Evolutionary conservation across 2,888 invertebrate genomes (phyloP), one percentile per base, ranked within the genome.

Genomic region (Eucera pruinosa): DNA sequence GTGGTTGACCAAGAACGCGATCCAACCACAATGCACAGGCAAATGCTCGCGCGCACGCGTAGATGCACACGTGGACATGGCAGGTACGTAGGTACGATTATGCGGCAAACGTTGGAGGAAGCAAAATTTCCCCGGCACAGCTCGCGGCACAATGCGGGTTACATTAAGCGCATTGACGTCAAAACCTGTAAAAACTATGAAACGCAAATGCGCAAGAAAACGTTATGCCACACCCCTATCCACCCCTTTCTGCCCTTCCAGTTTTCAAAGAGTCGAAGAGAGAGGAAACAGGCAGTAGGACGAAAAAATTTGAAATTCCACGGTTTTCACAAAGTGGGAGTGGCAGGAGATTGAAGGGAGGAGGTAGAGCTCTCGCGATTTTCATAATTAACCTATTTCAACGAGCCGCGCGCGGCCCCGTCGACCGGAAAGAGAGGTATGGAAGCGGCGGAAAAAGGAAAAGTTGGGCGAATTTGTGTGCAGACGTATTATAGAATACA

Each of bases 1-100:
- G 81, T 69, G 82, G 83, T 81, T 50, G 64, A 72, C 64, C 79
- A 52, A 39, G 72, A 77, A 72, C 62, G 54, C 71, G 62, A 77
- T 45, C 30, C 67, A 9, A 54, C 70, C 76, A 13, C 71, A 45
- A 25, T 57, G 48, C 54, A 18, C 25, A 39, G 4, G 36, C n/a
- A 15, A 1, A 36, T 41, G 39, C 18, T 30, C 64, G 7, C 36
- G 45, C 23, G 33, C 13, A 13, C 39, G 13, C 23, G 23, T 20
- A 18, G 25, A 15, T 6, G 57, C 57, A 57, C 57, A 41, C 27
- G 41, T 39, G 45, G 27, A 18, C 30, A 27, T 11, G 9, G 0
- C 30, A 5, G 13, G 43, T 25, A 13, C n/a, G 25, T 13, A 30
- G 7, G 60, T 13, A 27, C 58, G 25, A 47, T 52, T 43, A 70